These are phyloP conservation scores for Pangasianodon hypophthalmus DNA, from an alignment of 2,113 vertebrate genomes.

Conservation along the genomic window DNA sequence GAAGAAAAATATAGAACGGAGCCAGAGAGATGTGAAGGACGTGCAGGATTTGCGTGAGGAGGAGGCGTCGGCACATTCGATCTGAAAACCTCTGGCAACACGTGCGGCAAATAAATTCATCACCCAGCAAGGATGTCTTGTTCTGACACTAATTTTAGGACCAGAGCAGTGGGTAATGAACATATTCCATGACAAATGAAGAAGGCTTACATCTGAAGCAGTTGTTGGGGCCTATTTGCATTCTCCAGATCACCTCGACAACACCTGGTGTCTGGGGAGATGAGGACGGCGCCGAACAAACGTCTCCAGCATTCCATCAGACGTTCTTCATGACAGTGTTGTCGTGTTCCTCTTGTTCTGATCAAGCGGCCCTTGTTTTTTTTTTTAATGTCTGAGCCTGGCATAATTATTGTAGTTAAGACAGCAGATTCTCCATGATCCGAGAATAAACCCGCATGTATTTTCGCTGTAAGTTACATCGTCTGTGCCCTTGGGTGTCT, in stretches of 20 bases:
- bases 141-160: conserved; percentile 76
- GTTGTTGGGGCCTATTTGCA: conserved; percentile 72
- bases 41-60: not conserved
- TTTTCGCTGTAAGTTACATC: not conserved
- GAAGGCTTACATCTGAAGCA: conserved; percentile 65
- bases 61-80: conserved; percentile 50
- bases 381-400: conserved; percentile 15
- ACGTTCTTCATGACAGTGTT: conserved; percentile 32
- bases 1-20: conserved; percentile 65
- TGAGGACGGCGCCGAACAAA: conserved; percentile 18
- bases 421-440: not conserved
- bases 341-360: conserved; percentile 30
- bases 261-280: conserved; percentile 76
- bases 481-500: conserved; percentile 32
- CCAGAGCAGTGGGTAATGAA: conserved; percentile 76
- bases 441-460: conserved; percentile 10
- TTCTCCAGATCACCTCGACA: conserved; percentile 71
- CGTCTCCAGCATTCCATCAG: conserved; percentile 54
- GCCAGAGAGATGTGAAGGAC: conserved; percentile 70
- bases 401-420: not conserved
- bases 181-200: conserved; percentile 76
- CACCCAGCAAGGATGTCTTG: conserved; percentile 72
- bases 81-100: conserved; percentile 62
- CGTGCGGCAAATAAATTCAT: conserved; percentile 70
- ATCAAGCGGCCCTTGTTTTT: conserved; percentile 9